These are phyloP conservation scores for Pogonocherus hispidulus DNA, from an alignment of 2,888 invertebrate species.

Conservation along the genomic window DNA sequence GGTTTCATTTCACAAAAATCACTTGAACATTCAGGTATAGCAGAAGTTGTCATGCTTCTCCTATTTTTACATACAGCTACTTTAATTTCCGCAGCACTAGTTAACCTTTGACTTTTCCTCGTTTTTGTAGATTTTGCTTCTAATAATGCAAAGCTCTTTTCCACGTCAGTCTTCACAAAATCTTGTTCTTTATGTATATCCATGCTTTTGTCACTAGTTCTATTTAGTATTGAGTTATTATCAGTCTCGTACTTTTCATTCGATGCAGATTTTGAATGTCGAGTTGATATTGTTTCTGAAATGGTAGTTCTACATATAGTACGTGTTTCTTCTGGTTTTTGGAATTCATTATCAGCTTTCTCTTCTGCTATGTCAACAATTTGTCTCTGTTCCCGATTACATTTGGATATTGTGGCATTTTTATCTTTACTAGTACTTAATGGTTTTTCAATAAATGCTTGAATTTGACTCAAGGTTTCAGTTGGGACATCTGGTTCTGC, in stretches of 20 bases:
- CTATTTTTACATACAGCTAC: constrained; percentile 46
- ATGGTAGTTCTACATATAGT: not conserved
- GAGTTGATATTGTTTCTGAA: not conserved
- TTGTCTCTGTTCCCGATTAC: not conserved
- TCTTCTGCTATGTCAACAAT: not conserved
- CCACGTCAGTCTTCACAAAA: constrained; percentile 28
- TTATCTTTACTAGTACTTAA: constrained; percentile 13
- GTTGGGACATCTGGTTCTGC: not conserved
- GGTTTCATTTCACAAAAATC: not conserved
- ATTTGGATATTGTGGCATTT: constrained; percentile 14
- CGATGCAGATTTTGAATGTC: not conserved
- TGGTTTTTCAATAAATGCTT: constrained; percentile 40
- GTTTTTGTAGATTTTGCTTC: constrained; percentile 49
- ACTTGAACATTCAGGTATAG: constrained; percentile 30
- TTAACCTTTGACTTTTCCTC: constrained; percentile 37
- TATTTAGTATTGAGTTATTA: not conserved
- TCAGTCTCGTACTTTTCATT: not conserved
- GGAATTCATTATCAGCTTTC: not conserved
- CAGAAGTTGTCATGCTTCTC: constrained; percentile 40
- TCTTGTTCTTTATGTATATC: not conserved
- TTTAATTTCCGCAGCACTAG: constrained; percentile 39
- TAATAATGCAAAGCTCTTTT: constrained; percentile 46
- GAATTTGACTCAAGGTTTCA: constrained; percentile 45
- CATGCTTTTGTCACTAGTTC: constrained; percentile 6
- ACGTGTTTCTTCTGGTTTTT: constrained; percentile 1